phyloP scores from a whole-genome alignment of 2,113 vertebrate genomes.

The mouse (Mus musculus) region DNA sequence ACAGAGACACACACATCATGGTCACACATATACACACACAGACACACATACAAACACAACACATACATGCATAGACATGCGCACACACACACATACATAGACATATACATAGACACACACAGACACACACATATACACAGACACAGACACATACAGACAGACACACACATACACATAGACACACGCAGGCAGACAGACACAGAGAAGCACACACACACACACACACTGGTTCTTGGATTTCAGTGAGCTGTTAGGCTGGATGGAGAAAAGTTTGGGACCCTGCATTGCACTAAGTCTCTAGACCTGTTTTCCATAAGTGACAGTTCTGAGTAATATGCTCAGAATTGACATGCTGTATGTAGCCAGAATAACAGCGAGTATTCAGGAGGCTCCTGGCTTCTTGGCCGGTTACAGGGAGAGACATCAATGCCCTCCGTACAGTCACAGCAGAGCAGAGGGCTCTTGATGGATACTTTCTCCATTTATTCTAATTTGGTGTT shows the following conservation, averaged over 20 bases:
- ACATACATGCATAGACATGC: not conserved
- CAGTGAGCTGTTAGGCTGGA: not conserved
- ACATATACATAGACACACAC: not conserved
- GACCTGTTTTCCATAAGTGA: not conserved
- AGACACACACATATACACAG: fast-evolving
- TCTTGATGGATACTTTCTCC: not conserved
- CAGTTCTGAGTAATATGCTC: not conserved
- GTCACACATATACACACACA: too few relatives aligned
- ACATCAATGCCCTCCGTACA: not conserved
- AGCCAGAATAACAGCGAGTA: not conserved
- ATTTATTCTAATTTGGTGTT: not conserved
- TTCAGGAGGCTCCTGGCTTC: not conserved
- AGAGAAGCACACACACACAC: not conserved
- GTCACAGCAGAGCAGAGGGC: not conserved
- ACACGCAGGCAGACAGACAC: not conserved
- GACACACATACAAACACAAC: fast-evolving
- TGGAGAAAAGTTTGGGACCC: not conserved
- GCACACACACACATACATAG: not conserved
- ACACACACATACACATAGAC: not conserved
- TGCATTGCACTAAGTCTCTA: not conserved
- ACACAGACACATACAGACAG: not conserved
- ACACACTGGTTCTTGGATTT: not conserved
- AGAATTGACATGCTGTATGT: not conserved
- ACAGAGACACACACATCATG: not conserved
- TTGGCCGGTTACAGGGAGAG: not conserved